Base-by-base conservation (phyloP, 2,113 vertebrate genomes). In the Eolophus roseicapilla region DNA sequence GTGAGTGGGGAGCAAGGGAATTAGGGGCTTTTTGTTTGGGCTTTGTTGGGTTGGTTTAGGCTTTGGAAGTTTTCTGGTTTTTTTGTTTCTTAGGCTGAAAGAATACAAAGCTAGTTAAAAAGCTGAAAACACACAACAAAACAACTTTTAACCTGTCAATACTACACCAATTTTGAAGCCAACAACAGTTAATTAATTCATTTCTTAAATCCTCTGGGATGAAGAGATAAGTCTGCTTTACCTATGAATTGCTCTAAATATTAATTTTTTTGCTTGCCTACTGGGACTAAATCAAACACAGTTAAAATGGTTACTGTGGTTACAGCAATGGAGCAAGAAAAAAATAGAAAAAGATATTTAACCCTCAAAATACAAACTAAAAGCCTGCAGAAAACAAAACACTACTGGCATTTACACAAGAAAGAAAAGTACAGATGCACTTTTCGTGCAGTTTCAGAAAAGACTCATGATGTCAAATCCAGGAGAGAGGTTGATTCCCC, bases 281-380 rank as follows among this genome's bases (percentile, higher is more conserved):
- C 86, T 81, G 89, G 68, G 90, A 96, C 82, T 94, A 93, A 97
- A 95, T 93, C 96, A 97, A 96, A 92, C 86, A 94, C 55, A 95
- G 92, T 95, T 94, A 96, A 97, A 96, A 92, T 94, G 92, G 96
- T 97, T 98, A 97, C 96, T 97, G 96, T 97, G 96, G 97, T 97
- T 97, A 97, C 97, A 96, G 90, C 1, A 7, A 90, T 69, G 67
- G 59, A 95, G 91, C 63, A 93, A 85, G 82, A 84, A 88, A 94
- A 43, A 52, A 71, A 59, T 0, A 76, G 13, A 43, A 43, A 46
- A 76, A 92, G 82, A 93, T 93, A 64, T 50, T 97, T 98, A 97
- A 97, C 93, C 89, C 93, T 82, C 82, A 91, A 88, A 85, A 68
- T 41, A 77, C 90, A 83, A 67, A 86, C 3, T 25, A 90, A 88